Conservation (phyloP, 2,113 vertebrate species). For the Anser brachyrhynchus region DNA sequence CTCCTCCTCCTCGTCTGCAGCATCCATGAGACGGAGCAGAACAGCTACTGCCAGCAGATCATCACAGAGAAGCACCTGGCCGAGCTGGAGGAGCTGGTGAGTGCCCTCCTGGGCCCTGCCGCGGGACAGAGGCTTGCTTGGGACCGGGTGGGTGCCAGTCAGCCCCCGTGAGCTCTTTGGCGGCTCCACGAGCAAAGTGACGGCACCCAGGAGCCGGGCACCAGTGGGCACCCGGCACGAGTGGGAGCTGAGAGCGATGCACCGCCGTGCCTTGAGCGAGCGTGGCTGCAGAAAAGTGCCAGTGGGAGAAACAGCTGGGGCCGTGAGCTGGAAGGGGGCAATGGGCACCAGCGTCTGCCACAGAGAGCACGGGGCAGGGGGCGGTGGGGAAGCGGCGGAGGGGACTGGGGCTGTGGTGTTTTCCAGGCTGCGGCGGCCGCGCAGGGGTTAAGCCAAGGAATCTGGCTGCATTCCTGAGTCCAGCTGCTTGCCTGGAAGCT, state of each 20-base stretch:
- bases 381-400: not conserved
- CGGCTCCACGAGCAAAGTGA: accelerated
- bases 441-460: conserved; percentile 65
- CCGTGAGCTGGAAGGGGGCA: not conserved
- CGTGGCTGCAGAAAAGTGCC: not conserved
- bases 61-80: conserved; percentile 67
- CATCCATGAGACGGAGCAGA: conserved; percentile 54
- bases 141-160: not conserved
- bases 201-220: not conserved
- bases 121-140: accelerated
- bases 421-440: not conserved
- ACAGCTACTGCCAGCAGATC: conserved; percentile 68
- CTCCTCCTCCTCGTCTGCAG: conserved; percentile 61
- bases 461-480: conserved; percentile 67
- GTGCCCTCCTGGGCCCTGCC: not conserved
- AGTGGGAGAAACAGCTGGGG: not conserved
- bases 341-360: not conserved
- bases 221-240: accelerated
- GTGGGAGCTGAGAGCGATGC: not conserved
- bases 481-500: conserved; percentile 73
- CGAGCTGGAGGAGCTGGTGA: conserved; percentile 74
- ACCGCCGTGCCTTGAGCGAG: not conserved
- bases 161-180: not conserved
- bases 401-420: not conserved
- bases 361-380: not conserved